Conservation (phyloP, 2,113 vertebrate species). For the Desmodus rotundus region DNA sequence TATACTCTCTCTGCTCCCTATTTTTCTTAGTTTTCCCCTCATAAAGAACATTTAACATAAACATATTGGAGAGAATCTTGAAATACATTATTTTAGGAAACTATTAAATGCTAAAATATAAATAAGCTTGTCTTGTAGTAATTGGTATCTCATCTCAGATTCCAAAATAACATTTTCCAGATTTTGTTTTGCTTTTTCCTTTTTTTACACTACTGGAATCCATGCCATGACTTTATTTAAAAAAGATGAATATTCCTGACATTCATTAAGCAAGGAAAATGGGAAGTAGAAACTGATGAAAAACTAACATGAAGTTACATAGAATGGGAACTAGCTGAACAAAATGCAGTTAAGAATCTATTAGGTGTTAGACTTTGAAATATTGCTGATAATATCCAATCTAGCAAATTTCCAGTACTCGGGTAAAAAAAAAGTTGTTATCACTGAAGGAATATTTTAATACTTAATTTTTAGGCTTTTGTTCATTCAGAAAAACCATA, state of each 20-base stretch:
- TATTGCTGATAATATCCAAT: neutral
- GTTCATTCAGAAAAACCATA: neutral
- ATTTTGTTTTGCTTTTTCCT: neutral
- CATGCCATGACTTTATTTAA: neutral
- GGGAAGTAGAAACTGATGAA: neutral
- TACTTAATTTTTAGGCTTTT: neutral
- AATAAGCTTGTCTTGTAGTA: neutral
- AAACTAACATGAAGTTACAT: neutral
- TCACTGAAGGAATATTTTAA: neutral
- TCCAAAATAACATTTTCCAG: neutral
- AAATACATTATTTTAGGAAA: neutral
- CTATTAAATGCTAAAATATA: neutral
- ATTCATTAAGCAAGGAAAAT: neutral
- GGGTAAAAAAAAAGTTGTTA: neutral
- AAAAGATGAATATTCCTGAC: neutral
- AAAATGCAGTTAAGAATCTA: neutral
- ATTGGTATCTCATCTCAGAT: neutral
- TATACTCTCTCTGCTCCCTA: neutral
- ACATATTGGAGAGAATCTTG: neutral
- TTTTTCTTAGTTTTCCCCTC: neutral
- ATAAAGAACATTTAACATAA: neutral
- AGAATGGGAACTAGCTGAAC: neutral
- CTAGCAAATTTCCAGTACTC: neutral
- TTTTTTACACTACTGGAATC: neutral
- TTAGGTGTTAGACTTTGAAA: neutral